Evolutionary conservation across 2,888 invertebrate species (phyloP), one percentile per base, ranked within the genome.

Genomic region (Pteria penguin): DNA sequence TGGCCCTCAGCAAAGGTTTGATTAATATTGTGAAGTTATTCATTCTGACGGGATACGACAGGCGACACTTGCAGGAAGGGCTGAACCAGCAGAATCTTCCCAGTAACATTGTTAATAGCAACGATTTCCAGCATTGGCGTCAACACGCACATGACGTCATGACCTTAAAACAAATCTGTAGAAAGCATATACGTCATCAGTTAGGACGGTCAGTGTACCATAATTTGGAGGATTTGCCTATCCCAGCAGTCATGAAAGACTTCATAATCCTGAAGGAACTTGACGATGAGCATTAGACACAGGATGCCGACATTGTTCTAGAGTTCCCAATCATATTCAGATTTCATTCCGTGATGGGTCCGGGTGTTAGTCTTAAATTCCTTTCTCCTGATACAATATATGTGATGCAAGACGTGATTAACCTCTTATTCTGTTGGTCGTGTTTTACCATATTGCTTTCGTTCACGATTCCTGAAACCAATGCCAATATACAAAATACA

Each of bases 221-320:
- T 52, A 79, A 87, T 57, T 74, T 87, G 0, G 73, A 79, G 22
- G 63, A 82, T 14, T 80, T 90, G 5, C 88, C 88, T 2, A 60
- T 90, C 3, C 91, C 91, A 4, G 79, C 85, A 32, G 77, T 84
- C 4, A 78, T 91, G 62, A 82, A 75, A 61, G 86, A 89, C 65
- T 91, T 87, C 70, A 70, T 91, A 4, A 85, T 85, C 14, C 75
- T 90, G 74, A 86, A 85, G 70, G 90, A 90, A 55, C 79, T 91
- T 14, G 88, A 90, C 67, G 87, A 89, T 11, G 69, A 73, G 14
- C 45, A 45, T 18, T 45, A 45, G 45, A n/a, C n/a, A n/a, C n/a
- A n/a, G n/a, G n/a, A n/a, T n/a, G n/a, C n/a, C n/a, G n/a, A n/a
- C n/a, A n/a, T n/a, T n/a, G n/a, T n/a, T n/a, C n/a, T n/a, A n/a